Evolutionary conservation across 2,888 invertebrate species (phyloP), one percentile per base, ranked within the genome.

Genomic region (Mesopsocus fuscifrons): DNA sequence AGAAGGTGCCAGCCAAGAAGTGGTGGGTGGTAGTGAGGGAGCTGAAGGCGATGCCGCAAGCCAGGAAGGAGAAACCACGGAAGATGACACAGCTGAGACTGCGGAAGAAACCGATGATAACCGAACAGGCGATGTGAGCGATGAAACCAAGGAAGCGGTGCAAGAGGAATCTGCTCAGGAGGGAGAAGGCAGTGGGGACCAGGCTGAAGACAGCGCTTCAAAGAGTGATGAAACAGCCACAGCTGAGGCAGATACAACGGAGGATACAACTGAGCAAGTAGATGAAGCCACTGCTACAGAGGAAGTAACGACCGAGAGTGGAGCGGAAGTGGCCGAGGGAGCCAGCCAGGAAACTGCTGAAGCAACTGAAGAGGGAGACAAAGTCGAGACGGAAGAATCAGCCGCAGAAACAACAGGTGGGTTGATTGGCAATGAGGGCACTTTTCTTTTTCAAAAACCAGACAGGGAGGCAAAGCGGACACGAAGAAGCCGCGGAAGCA

Each of bases 381-480:
- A 54, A 44, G 49, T 45, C 13, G 41, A 51, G 47, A 46, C 17
- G 44, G 47, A 45, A 34, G 45, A 44, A 35, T 20, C 22, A 22
- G 45, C 23, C 32, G 47, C 46, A 45, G 42, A 45, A 32, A 15
- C 34, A 30, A 42, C 44, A n/a, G n/a, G n/a, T n/a, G n/a, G n/a
- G n/a, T n/a, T n/a, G n/a, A n/a, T n/a, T n/a, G n/a, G n/a, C n/a
- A n/a, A n/a, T n/a, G n/a, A n/a, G n/a, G n/a, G n/a, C n/a, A n/a
- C n/a, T n/a, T n/a, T n/a, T n/a, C n/a, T n/a, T n/a, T n/a, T n/a
- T n/a, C n/a, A n/a, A n/a, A n/a, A n/a, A n/a, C n/a, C n/a, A n/a
- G n/a, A n/a, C n/a, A n/a, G 15, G 45, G 43, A 49, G 64, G 65
- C 49, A 69, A 67, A 46, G 65, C 67, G 15, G n/a, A n/a, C n/a